Evolutionary conservation across 64 coral and sea anemone genomes (phyloP), one percentile per base, ranked within the genome.

Genomic region (Cladopsammia gracilis): DNA sequence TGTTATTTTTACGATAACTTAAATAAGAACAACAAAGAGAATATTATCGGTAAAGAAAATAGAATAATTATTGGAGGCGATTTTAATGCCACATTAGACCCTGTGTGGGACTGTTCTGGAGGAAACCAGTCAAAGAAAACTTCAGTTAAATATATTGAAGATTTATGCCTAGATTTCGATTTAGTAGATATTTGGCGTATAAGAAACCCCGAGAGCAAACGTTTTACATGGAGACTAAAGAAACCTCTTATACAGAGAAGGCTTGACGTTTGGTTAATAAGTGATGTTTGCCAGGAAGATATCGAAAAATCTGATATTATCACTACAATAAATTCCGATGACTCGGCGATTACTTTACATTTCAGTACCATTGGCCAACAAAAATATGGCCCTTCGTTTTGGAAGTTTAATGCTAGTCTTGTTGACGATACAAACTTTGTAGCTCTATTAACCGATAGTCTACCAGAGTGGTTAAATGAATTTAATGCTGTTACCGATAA

Each of bases 321-420:
- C 42, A 6, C 78, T 20, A 58, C 51, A 18, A 82, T 82, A 16
- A 82, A 82, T 25, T 82, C 78, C 22, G 78, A 82, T 56, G 14
- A 82, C 58, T 82, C 78, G 20, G 78, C 78, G 20, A 82, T 82
- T 4, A 60, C 53, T 82, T 19, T 82, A n/a, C 46, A 82, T n/a
- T 82, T 82, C 60, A 56, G 42, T 25, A 82, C 18, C 42, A 61
- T 82, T 59, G 78, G 3, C 25, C 43, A 23, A 10, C 60, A 54
- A 54, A 82, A 82, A 82, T 13, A 82, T 19, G 57, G 79, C 58
- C 79, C 79, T 13, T 83, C 79, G 22, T 62, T 43, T 19, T 83
- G 79, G 79, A 83, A 83, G 62, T 83, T 83, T 12, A 83, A 83
- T 24, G 23, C 79, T 7, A 83, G 79, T 3, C 45, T 83, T 26